Evolutionary conservation across 2,797 vertebrate species (phyloP).

Genomic region (Coreius guichenoti): DNA sequence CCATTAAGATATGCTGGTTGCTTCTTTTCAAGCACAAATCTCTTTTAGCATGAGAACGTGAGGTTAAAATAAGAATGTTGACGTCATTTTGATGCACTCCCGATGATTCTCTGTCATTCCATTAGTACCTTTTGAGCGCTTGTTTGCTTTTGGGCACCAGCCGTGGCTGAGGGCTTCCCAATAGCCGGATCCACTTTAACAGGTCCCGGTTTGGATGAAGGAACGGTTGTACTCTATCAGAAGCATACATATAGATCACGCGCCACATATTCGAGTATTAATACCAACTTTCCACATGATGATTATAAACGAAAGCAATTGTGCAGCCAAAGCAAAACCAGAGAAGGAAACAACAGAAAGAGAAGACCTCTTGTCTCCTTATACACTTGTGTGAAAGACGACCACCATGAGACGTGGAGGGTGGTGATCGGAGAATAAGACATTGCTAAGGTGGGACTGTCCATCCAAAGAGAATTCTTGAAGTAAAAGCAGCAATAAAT

Average conservation of each 20-base stretch:
- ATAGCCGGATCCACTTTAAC: slow-evolving; percentile 64
- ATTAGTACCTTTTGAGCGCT: slow-evolving; percentile 37
- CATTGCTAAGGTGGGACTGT: background rate
- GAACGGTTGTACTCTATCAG: slow-evolving; percentile 49
- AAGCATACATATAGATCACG: too few relatives aligned
- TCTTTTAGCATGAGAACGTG: background rate
- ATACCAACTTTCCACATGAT: background rate
- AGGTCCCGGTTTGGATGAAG: slow-evolving; percentile 64
- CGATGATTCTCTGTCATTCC: background rate
- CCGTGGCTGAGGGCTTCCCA: slow-evolving; percentile 42
- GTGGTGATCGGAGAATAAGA: slow-evolving; percentile 27
- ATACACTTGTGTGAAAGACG: background rate
- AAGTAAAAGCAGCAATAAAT: background rate
- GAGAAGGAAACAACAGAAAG: background rate
- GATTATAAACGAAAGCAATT: background rate
- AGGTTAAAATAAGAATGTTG: background rate
- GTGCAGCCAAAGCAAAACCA: slow-evolving; percentile 14
- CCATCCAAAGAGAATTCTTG: background rate
- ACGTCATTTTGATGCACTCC: background rate
- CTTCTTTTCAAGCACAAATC: slow-evolving; percentile 1
- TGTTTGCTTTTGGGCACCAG: slow-evolving; percentile 56
- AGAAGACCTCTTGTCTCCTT: background rate
- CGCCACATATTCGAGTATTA: slow-evolving; percentile 15
- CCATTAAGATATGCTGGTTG: background rate
- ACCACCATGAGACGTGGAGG: background rate